A percentile compares a stretch with the other conserved stretches of the same genome.
Evolutionary conservation across 1,140 invertebrate genomes (phyloP).

Genomic region (Piezodorus guildinii): DNA sequence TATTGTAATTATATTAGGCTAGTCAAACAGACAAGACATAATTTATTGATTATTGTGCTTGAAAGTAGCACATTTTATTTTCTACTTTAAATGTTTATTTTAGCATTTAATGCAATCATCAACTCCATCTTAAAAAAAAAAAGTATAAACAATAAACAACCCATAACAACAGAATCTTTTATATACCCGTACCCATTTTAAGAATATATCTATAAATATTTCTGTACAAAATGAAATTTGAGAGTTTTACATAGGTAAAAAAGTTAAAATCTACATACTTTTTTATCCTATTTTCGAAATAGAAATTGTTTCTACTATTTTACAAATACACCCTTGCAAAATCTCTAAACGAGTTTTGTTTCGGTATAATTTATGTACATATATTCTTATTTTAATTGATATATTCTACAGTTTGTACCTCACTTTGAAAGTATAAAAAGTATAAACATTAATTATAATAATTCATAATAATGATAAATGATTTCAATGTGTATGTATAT

Average conservation of each 20-base stretch:
- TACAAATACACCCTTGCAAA: conserved; percentile 5
- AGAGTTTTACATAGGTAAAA: conserved; percentile 12
- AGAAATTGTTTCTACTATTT: conserved; percentile 1
- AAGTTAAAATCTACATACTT: conserved; percentile 3
- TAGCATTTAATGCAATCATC: conserved; percentile 6
- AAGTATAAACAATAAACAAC: conserved; percentile 3
- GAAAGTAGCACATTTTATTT: neutral
- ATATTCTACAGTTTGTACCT: conserved; percentile 5
- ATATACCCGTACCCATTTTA: conserved; percentile 10
- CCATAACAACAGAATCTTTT: neutral
- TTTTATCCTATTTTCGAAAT: conserved; percentile 1
- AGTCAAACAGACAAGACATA: neutral
- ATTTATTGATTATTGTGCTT: conserved; percentile 7
- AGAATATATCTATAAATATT: conserved; percentile 16
- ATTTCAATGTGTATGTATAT: conserved; percentile 6
- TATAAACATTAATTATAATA: conserved; percentile 14
- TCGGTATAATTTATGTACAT: neutral
- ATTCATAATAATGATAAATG: conserved; percentile 9
- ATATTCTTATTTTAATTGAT: conserved; percentile 2
- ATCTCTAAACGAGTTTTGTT: neutral
- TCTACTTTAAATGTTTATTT: neutral
- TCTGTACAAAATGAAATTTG: conserved; percentile 15
- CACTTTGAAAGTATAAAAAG: conserved; percentile 14
- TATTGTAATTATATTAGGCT: conserved; percentile 3
- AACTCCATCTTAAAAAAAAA: neutral